These are phyloP conservation scores for Eciton burchellii DNA, from an alignment of 1,140 invertebrate species.

Conservation along the genomic window DNA sequence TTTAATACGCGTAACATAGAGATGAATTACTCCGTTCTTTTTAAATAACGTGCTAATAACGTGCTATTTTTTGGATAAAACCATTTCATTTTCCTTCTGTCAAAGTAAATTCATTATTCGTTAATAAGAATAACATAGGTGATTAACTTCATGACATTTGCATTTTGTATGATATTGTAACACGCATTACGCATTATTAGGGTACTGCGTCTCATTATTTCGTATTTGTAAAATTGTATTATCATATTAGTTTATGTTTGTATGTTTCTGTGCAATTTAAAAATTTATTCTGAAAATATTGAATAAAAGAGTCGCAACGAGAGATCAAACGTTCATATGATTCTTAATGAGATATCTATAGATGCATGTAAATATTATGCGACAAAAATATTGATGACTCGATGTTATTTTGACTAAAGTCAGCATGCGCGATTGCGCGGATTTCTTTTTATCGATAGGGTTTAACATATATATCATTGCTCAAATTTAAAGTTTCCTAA, in stretches of 20 bases:
- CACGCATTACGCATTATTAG: no score
- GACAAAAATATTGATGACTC: slow-evolving; percentile 26
- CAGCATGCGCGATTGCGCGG: background rate
- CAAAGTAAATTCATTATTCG: slow-evolving; percentile 6
- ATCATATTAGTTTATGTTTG: no score
- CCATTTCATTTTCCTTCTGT: background rate
- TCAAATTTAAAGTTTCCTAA: background rate
- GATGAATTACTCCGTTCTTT: slow-evolving; percentile 2
- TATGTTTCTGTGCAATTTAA: no score
- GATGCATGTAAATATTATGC: background rate
- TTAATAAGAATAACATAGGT: background rate
- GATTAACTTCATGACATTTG: slow-evolving; percentile 40
- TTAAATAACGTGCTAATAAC: background rate
- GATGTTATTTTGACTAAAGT: slow-evolving; percentile 18
- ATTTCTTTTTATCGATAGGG: background rate
- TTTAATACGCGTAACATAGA: slow-evolving; percentile 29
- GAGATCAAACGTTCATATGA: background rate
- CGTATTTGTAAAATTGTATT: no score
- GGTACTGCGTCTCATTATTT: no score
- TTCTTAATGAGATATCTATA: slow-evolving; percentile 15
- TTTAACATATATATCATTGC: background rate
- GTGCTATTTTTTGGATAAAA: background rate
- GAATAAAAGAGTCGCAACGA: background rate
- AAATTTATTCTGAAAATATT: background rate
- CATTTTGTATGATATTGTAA: background rate